phyloP scores from a whole-genome alignment of 2,797 vertebrate species.

The Eulemur mongoz region DNA sequence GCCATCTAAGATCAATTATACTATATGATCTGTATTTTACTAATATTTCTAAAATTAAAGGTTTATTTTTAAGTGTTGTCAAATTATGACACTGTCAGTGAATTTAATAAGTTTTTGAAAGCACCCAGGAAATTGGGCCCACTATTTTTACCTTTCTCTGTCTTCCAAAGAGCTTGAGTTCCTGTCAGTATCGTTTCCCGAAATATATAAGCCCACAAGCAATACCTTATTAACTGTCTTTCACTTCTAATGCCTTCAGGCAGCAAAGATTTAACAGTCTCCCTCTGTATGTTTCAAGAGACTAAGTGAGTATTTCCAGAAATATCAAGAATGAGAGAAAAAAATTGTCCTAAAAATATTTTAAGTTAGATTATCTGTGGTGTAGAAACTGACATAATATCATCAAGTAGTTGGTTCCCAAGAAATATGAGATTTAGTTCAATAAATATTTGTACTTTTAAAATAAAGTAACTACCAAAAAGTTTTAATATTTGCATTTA shows the following conservation, averaged over 20 bases:
- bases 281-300: not conserved
- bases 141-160: not conserved
- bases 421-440: not conserved
- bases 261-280: not conserved
- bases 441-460: not conserved
- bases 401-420: not conserved
- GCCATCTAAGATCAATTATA: not conserved
- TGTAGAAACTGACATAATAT: not conserved
- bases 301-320: not conserved
- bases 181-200: not conserved
- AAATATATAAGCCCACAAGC: conserved; percentile 5
- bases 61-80: not conserved
- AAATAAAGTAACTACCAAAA: not conserved
- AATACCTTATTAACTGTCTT: not conserved
- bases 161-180: not conserved
- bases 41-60: not conserved
- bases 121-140: not conserved
- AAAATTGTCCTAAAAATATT: not conserved
- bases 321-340: not conserved
- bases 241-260: conserved; percentile 16
- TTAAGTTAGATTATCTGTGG: not conserved
- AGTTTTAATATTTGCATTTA: not conserved
- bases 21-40: not conserved
- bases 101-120: conserved; percentile 20
- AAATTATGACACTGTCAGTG: conserved; percentile 10